These are phyloP conservation scores for Lucinisca nassula DNA, from an alignment of 2,888 invertebrate genomes.

Conservation along the genomic window DNA sequence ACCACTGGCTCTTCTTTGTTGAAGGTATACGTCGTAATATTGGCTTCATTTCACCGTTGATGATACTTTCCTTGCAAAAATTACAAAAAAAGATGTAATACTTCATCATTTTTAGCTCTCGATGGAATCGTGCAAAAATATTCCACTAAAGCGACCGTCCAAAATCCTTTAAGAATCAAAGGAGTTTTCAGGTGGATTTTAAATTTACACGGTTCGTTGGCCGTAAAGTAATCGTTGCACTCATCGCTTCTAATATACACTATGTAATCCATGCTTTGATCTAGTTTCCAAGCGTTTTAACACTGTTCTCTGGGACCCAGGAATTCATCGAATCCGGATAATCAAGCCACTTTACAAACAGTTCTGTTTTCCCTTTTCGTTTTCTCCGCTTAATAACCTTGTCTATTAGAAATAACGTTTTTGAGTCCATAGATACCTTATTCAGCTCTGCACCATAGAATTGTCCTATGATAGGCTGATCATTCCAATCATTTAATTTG, in stretches of 20 bases:
- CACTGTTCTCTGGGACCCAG: neutral
- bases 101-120: slow-evolving; percentile 3
- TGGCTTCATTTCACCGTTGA: slow-evolving; percentile 4
- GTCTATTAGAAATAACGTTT: slow-evolving; percentile 1
- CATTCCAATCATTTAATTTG: slow-evolving; percentile 1
- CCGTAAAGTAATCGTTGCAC: slow-evolving; percentile 3
- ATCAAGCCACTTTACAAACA: neutral
- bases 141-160: neutral
- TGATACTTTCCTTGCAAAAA: slow-evolving; percentile 18
- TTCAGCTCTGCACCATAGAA: slow-evolving; percentile 28
- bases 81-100: slow-evolving; percentile 3
- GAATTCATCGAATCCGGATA: neutral
- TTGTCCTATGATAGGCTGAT: slow-evolving; percentile 11
- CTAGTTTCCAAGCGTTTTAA: neutral
- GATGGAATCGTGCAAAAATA: neutral
- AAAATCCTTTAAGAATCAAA: slow-evolving; percentile 12
- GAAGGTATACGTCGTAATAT: neutral
- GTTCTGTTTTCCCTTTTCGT: slow-evolving; percentile 3
- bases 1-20: neutral
- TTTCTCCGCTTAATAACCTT: neutral
- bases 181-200: neutral
- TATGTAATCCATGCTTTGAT: neutral
- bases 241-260: slow-evolving; percentile 9
- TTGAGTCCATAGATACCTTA: slow-evolving; percentile 9
- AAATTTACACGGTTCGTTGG: neutral